Conservation (phyloP, 2,797 vertebrate species). For the Coreius guichenoti region DNA sequence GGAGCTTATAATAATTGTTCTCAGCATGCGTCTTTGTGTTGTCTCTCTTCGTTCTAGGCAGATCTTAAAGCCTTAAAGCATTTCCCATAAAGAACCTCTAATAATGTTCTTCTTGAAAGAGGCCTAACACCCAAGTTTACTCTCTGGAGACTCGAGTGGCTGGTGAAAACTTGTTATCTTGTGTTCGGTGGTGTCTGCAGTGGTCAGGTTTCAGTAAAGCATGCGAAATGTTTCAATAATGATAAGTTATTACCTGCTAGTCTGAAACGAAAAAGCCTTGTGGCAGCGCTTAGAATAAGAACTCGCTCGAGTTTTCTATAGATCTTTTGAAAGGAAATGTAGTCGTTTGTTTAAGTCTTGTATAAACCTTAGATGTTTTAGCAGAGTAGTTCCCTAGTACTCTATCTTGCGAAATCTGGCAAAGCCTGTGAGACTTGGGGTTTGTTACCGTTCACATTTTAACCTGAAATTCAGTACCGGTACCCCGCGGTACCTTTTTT, state of each 20-base stretch:
- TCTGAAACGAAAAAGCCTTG: slow-evolving; percentile 3
- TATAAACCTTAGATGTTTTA: slow-evolving; percentile 9
- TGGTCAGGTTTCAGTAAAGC: slow-evolving; percentile 36
- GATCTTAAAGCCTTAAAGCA: slow-evolving; percentile 58
- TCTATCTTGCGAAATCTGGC: background rate
- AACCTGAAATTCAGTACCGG: too few relatives aligned
- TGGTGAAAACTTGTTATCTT: background rate
- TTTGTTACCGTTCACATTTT: too few relatives aligned
- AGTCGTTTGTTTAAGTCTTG: slow-evolving; percentile 12
- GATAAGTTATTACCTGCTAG: background rate
- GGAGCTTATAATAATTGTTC: slow-evolving; percentile 67
- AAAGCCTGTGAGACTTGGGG: background rate
- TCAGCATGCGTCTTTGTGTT: slow-evolving; percentile 51
- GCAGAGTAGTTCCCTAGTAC: background rate
- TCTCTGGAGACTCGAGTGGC: slow-evolving; percentile 13
- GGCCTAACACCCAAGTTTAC: slow-evolving; percentile 11
- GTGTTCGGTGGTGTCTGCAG: background rate
- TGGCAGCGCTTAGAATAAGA: slow-evolving; percentile 26
- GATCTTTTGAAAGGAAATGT: slow-evolving; percentile 10
- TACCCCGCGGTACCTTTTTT: too few relatives aligned
- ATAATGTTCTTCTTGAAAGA: slow-evolving; percentile 50
- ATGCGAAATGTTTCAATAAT: background rate
- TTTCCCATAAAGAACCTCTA: slow-evolving; percentile 56
- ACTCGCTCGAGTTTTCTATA: slow-evolving; percentile 13
- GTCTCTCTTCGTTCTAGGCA: slow-evolving; percentile 46